Evolutionary conservation across 2,797 vertebrate genomes (phyloP), one percentile per base, ranked within the genome.

Genomic region (Setipinna tenuifilis): DNA sequence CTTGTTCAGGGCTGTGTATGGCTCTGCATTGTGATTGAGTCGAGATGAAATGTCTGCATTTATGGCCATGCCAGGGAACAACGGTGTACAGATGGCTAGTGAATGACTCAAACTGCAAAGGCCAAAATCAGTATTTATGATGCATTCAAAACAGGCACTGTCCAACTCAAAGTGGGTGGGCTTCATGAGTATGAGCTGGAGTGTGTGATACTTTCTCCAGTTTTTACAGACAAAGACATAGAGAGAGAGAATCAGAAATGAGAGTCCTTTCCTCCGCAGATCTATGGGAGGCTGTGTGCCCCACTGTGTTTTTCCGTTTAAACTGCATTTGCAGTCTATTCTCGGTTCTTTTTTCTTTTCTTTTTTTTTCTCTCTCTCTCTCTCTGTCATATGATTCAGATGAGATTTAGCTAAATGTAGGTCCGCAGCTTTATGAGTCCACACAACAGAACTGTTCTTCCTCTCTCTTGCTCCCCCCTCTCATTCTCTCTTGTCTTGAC

Each of bases 101-200:
- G 82, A 89, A 86, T 91, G 85, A 91, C 80, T 87, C 89, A 88
- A 85, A 87, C 68, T 57, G 44, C 54, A 87, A 83, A 23, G 84
- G 65, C 81, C 85, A 84, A 83, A 85, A 88, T 71, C 78, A 65
- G 84, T 85, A 86, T 87, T 85, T 85, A 86, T 28, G 50, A 65
- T 82, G 23, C 50, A 78, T 86, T 88, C 86, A 87, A 62, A 75
- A 54, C 58, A 68, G 83, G 85, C 62, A 28, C 61, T 16, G 44
- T 78, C 81, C 84, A 86, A 44, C 83, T 83, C 59, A 82, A 78
- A 68, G 85, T 80, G 62, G 71, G 78, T 46, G 83, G 58, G 83
- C 61, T 68, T 35, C 50, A 54, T 58, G 65, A 87, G 54, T 57
- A n/a, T n/a, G n/a, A 82, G 48, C 35, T 71, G n/a, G n/a, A 82